Evolutionary conservation across 2,113 vertebrate species (phyloP).

Genomic region (Etheostoma cragini): DNA sequence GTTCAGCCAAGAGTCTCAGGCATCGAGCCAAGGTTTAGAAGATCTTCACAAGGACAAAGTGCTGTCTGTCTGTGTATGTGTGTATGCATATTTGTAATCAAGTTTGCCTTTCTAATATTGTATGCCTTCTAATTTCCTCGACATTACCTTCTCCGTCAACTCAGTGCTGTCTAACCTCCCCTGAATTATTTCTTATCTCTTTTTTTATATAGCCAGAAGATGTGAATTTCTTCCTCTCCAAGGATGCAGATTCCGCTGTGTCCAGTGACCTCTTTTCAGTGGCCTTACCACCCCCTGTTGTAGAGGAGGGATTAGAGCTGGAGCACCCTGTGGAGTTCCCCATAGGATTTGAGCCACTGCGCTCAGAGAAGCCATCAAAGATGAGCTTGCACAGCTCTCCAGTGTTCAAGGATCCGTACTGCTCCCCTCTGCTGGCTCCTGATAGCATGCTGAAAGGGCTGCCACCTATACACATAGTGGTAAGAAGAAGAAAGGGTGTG

Average conservation of each 20-base stretch:
- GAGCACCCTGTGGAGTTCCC: conserved; percentile 81
- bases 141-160: conserved; percentile 1
- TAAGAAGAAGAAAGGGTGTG: conserved; percentile 59
- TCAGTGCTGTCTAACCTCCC: background rate
- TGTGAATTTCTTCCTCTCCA: conserved; percentile 78
- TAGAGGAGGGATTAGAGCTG: conserved; percentile 45
- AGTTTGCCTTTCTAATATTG: conserved; percentile 20
- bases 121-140: conserved; percentile 7
- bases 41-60: conserved; percentile 56
- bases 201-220: conserved; percentile 72
- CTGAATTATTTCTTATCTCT: conserved; percentile 21
- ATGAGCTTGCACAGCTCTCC: conserved; percentile 84
- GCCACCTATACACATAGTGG: conserved; percentile 85
- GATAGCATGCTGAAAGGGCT: conserved; percentile 85
- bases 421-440: conserved; percentile 86
- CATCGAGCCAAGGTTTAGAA: conserved; percentile 34
- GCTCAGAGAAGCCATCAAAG: conserved; percentile 79
- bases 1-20: conserved; percentile 46
- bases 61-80: background rate
- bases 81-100: background rate
- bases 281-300: conserved; percentile 59
- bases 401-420: conserved; percentile 89
- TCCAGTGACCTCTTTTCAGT: conserved; percentile 49
- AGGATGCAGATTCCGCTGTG: conserved; percentile 70
- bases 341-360: conserved; percentile 87